Conservation (phyloP, 2,797 vertebrate species). For the Cottoperca gobio region DNA sequence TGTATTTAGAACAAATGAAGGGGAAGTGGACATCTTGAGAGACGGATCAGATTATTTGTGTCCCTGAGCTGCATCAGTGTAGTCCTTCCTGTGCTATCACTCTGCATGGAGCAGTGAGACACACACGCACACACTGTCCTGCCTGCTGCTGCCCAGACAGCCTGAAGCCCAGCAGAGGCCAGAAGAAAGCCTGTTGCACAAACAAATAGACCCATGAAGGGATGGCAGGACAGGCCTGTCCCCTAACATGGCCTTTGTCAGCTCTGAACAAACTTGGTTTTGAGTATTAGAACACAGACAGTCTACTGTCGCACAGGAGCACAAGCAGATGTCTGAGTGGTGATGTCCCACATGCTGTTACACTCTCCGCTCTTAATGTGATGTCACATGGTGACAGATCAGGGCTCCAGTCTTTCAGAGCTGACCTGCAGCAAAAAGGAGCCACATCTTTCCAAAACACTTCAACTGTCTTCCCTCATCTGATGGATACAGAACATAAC, state of each 20-base stretch:
- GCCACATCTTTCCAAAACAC: neutral
- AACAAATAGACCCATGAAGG: constrained; percentile 13
- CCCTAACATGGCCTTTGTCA: constrained; percentile 4
- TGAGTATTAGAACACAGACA: constrained; percentile 4
- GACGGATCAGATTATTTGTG: too few relatives aligned
- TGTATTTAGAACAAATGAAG: neutral
- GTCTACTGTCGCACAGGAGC: neutral
- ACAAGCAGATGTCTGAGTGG: neutral
- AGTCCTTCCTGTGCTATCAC: neutral
- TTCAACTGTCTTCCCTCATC: neutral
- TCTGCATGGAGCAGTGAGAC: constrained; percentile 4
- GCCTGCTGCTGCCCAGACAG: constrained; percentile 8
- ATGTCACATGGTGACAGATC: neutral
- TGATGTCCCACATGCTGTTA: neutral
- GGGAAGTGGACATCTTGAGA: neutral
- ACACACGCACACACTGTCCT: neutral
- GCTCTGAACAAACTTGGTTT: constrained; percentile 9
- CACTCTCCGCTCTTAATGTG: neutral
- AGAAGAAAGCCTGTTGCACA: constrained; percentile 23
- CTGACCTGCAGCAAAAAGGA: neutral
- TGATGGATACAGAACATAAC: neutral
- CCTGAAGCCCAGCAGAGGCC: constrained; percentile 7
- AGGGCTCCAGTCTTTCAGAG: neutral
- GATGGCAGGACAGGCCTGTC: neutral
- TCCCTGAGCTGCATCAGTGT: neutral